Evolutionary conservation across 2,113 vertebrate genomes (phyloP).

Genomic region (Pangasianodon hypophthalmus): DNA sequence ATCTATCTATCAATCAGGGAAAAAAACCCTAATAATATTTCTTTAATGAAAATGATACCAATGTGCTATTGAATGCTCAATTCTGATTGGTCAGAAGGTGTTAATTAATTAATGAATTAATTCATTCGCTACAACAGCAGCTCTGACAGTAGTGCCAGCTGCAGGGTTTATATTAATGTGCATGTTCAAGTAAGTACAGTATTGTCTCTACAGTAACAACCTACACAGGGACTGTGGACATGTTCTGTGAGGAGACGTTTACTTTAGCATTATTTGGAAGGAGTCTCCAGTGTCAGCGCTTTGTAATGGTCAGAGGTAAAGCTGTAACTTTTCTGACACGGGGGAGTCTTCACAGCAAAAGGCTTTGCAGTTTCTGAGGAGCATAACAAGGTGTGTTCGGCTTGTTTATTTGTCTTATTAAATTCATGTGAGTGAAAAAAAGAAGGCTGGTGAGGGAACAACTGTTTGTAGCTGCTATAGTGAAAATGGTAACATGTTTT

Average conservation of each 20-base stretch:
- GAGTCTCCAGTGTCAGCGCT: background rate
- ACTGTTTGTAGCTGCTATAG: background rate
- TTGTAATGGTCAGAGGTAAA: background rate
- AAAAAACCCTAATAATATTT: background rate
- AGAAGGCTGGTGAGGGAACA: background rate
- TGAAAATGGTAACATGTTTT: background rate
- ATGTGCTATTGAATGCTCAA: background rate
- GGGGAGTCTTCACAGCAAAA: background rate
- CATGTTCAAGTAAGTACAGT: background rate
- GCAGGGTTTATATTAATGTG: background rate
- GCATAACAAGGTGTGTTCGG: background rate
- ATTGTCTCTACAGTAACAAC: background rate
- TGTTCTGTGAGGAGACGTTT: background rate
- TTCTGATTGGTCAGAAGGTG: background rate
- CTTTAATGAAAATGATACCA: too few relatives aligned
- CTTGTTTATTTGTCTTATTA: background rate
- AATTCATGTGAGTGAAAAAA: background rate
- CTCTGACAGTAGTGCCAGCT: background rate
- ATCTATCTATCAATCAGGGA: background rate
- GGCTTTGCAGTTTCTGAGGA: background rate
- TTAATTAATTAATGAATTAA: background rate
- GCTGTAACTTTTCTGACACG: background rate
- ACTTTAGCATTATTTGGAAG: background rate
- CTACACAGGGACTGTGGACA: background rate
- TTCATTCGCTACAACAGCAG: background rate